Evolutionary conservation across 1,140 invertebrate genomes (phyloP), one percentile per base, ranked within the genome.

Genomic region (Drepana arcuata): DNA sequence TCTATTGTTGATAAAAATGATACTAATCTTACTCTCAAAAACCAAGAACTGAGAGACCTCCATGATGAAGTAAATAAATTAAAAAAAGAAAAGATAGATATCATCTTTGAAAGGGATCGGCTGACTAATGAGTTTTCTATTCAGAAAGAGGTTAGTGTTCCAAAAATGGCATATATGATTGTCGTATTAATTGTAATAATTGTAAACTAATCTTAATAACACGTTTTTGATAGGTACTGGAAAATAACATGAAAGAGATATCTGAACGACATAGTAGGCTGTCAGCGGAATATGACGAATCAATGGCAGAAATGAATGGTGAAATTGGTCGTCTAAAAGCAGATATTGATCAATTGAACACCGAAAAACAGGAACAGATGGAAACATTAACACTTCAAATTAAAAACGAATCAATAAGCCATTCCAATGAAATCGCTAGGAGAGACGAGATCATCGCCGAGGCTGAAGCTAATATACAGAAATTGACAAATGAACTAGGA

Each of bases 301-400:
- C 66, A n/a, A 46, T 54, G 28, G 48, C 37, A 34, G 41, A 50
- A 18, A 43, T 80, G 21, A 72, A 58, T 36, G 43, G 54, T 38
- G 71, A 84, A 56, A 68, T 86, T 35, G 59, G 73, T 28, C 46
- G 59, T 16, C 51, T 87, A 28, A 66, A 65, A 49, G 46, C 53
- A 34, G 72, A 85, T 46, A 69, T 63, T 36, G 66, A 73, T 31
- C 50, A 74, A 16, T 58, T 79, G 13, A 63, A 70, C 58, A 65
- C 64, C 27, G 71, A 79, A 34, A 84, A 78, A 35, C 71, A 85
- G n/a, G 41, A 25, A 11, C 49, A 70, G 51, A 55, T 61, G 5
- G 34, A 56, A 27, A 10, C 11, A 32, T 36, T 72, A n/a, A 42
- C 14, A 9, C 44, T 58, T 6, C 48, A 57, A 53, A 33, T 61